These are phyloP conservation scores for Antheraea mylitta DNA, from an alignment of 1,140 invertebrate species.

Conservation along the genomic window DNA sequence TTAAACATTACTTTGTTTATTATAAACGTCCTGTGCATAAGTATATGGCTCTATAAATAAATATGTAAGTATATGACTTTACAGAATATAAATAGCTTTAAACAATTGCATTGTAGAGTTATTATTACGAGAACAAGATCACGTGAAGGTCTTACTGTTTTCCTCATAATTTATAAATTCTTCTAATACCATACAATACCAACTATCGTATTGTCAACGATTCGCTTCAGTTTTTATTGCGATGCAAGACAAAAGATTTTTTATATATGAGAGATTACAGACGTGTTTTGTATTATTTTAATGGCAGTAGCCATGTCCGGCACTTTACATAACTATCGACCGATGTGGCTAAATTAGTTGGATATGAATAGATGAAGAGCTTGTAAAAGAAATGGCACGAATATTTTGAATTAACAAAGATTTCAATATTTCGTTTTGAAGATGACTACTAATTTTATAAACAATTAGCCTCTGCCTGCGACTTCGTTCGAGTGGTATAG, in stretches of 20 bases:
- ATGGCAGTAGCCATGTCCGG: too few species aligned
- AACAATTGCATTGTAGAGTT: neutral
- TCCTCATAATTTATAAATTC: neutral
- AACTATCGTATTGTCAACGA: neutral
- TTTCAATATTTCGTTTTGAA: too few species aligned
- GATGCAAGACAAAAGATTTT: neutral
- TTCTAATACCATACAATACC: neutral
- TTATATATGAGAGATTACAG: neutral
- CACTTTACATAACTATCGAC: too few species aligned
- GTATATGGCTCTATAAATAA: too few species aligned
- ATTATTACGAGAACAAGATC: neutral
- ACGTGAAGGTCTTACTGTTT: neutral
- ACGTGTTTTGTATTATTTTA: neutral
- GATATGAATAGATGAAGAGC: too few species aligned
- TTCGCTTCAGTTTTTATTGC: neutral
- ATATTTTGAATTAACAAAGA: too few species aligned
- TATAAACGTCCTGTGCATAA: neutral
- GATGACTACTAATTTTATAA: too few species aligned
- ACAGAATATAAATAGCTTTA: neutral
- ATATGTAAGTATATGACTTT: neutral
- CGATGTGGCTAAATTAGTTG: too few species aligned
- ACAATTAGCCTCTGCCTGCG: too few species aligned
- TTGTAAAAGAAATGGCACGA: too few species aligned
- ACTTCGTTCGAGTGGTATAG: too few species aligned
- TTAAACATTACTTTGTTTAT: neutral